Evolutionary conservation across 2,797 vertebrate genomes (phyloP).

Genomic region (Crypturellus tataupa): DNA sequence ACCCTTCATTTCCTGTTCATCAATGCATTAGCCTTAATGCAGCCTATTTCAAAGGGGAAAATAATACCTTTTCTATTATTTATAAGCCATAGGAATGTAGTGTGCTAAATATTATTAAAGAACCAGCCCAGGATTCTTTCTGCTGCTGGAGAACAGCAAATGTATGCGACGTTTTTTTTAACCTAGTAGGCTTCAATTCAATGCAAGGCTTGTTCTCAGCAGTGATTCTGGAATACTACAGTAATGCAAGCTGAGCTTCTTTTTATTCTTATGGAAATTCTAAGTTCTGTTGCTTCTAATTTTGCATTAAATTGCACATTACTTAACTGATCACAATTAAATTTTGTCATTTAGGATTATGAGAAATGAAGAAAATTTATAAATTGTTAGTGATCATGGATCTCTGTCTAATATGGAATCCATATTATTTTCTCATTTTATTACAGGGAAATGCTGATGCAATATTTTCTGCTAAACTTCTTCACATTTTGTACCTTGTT

Average conservation of each 20-base stretch:
- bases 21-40: background rate
- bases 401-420: constrained; percentile 72
- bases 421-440: constrained; percentile 58
- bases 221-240: background rate
- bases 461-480: constrained; percentile 78
- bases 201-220: background rate
- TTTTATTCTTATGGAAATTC: background rate
- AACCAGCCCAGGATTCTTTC: background rate
- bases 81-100: background rate
- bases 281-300: background rate
- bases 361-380: background rate
- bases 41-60: background rate
- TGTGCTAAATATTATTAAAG: background rate
- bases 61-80: background rate
- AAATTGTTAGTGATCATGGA: background rate
- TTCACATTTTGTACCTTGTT: constrained; percentile 81
- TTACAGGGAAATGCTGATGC: constrained; percentile 82
- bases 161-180: background rate
- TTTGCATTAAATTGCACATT: background rate
- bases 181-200: rapidly evolving
- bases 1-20: background rate
- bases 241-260: background rate
- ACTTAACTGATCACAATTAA: background rate
- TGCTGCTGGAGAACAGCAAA: background rate
- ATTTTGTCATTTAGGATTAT: constrained; percentile 38